These are phyloP conservation scores for Mesoclemmys tuberculata DNA, from an alignment of 2,113 vertebrate species.

Conservation along the genomic window DNA sequence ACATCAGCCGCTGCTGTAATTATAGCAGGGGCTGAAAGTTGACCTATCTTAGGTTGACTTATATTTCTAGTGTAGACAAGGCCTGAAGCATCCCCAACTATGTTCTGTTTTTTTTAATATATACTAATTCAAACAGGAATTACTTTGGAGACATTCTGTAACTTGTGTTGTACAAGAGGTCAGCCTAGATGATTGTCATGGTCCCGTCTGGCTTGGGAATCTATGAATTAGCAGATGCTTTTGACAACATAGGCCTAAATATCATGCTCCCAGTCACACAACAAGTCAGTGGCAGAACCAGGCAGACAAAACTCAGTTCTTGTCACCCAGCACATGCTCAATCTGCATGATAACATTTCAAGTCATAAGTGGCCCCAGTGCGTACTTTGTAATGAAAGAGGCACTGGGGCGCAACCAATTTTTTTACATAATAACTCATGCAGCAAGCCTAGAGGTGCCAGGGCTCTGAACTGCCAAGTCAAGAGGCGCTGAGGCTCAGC, in stretches of 20 bases:
- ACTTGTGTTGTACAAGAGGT: not conserved
- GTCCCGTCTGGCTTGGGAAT: not conserved
- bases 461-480: too few relatives aligned
- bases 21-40: too few relatives aligned
- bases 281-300: not conserved
- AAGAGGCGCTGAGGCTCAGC: too few relatives aligned
- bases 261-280: not conserved
- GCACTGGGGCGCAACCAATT: too few relatives aligned
- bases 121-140: not conserved
- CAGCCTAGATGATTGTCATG: not conserved
- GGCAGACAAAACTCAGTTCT: not conserved
- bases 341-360: not conserved
- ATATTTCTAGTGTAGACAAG: too few relatives aligned
- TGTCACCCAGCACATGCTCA: not conserved
- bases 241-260: not conserved
- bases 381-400: too few relatives aligned
- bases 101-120: not conserved
- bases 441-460: too few relatives aligned
- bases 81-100: not conserved
- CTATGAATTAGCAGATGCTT: not conserved
- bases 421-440: too few relatives aligned
- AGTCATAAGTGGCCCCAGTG: not conserved
- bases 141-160: not conserved
- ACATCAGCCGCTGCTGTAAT: too few relatives aligned
- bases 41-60: too few relatives aligned